phyloP scores from a whole-genome alignment of 2,797 vertebrate species.

The Benthosema pterotum region DNA sequence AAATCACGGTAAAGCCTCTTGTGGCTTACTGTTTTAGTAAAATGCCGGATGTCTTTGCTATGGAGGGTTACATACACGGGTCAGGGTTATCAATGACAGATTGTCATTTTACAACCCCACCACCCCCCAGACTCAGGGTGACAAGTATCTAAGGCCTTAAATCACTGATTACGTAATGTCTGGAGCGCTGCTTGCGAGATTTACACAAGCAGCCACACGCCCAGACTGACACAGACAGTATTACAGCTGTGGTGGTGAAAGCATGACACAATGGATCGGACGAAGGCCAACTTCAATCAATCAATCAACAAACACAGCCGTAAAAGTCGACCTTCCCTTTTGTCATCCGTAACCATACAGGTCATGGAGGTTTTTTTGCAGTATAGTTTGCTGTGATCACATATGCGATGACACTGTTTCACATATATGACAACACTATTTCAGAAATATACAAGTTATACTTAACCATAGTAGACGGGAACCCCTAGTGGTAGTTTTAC shows the following conservation, averaged over 20 bases:
- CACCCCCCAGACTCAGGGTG: not conserved
- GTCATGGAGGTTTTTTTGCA: not conserved
- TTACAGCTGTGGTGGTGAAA: not conserved
- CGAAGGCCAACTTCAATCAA: slow-evolving; percentile 1
- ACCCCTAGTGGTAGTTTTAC: no score
- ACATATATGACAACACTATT: no score
- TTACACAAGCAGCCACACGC: not conserved
- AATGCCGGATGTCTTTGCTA: no score
- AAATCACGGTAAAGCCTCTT: no score
- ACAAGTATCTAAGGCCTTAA: slow-evolving; percentile 4
- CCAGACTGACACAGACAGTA: not conserved
- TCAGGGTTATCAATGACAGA: no score
- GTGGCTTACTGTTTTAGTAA: no score
- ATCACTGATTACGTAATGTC: slow-evolving; percentile 44
- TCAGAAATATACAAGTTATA: no score
- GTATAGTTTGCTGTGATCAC: no score
- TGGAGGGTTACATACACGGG: no score
- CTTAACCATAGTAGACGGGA: no score
- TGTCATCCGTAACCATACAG: not conserved
- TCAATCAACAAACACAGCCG: not conserved
- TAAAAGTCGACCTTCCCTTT: slow-evolving; percentile 17
- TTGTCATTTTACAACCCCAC: no score
- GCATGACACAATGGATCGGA: not conserved
- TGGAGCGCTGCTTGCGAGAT: slow-evolving; percentile 19
- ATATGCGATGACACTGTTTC: no score